phyloP scores from a whole-genome alignment of 2,797 vertebrate genomes.

The Pseudotriccus pelzelni region DNA sequence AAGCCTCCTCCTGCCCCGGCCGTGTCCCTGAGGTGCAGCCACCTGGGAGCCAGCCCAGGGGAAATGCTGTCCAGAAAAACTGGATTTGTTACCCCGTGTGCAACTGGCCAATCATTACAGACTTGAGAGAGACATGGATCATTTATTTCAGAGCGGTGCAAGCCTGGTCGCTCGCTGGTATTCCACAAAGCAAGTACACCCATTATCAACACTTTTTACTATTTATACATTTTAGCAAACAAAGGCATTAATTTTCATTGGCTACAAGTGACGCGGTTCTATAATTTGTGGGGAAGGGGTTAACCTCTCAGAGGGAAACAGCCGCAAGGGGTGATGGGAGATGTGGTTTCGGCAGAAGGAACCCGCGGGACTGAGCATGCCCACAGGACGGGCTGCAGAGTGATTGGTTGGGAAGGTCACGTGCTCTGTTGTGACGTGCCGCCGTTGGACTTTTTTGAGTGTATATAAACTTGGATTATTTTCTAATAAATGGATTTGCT shows the following conservation, averaged over 20 bases:
- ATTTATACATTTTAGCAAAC: background rate
- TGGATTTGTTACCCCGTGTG: background rate
- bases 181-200: background rate
- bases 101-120: background rate
- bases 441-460: no score
- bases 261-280: no score
- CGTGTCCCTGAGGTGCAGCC: background rate
- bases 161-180: background rate
- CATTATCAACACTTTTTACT: background rate
- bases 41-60: accelerated
- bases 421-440: no score
- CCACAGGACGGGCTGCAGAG: no score
- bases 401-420: no score
- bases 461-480: no score
- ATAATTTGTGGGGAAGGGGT: no score
- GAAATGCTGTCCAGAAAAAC: background rate
- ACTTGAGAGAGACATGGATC: background rate
- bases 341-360: no score
- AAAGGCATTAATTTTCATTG: background rate
- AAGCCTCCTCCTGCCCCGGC: background rate
- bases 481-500: no score
- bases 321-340: no score
- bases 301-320: no score
- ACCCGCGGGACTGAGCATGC: no score
- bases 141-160: background rate